These are phyloP conservation scores for Aulostomus chinensis DNA, from an alignment of 2,797 vertebrate genomes.

Conservation along the genomic window DNA sequence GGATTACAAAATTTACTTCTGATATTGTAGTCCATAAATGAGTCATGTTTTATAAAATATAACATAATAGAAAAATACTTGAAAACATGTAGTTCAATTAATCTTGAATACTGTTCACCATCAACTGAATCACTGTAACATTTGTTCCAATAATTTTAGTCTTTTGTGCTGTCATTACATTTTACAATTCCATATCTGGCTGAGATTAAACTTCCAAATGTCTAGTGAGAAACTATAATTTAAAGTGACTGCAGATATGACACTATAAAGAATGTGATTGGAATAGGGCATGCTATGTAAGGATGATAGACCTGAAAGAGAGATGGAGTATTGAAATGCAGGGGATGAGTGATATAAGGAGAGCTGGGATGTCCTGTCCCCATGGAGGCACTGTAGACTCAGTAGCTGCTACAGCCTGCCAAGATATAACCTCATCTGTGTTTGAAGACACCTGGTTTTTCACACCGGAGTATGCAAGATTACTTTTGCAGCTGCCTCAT, in stretches of 20 bases:
- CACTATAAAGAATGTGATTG: constrained; percentile 8
- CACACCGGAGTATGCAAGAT: constrained; percentile 66
- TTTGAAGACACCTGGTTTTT: constrained; percentile 69
- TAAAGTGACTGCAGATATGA: not conserved
- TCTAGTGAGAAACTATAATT: not conserved
- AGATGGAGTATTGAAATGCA: constrained; percentile 23
- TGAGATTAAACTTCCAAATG: too few species aligned
- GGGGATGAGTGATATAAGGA: constrained; percentile 66
- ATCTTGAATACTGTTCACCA: too few species aligned
- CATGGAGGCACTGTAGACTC: constrained; percentile 65
- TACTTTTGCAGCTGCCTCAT: constrained; percentile 70
- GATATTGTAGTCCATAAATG: too few species aligned
- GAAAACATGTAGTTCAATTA: too few species aligned
- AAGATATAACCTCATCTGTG: constrained; percentile 75
- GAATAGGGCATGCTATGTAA: constrained; percentile 22
- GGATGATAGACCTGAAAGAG: constrained; percentile 43
- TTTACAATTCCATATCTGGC: too few species aligned
- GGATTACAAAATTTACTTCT: too few species aligned
- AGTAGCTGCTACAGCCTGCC: constrained; percentile 71
- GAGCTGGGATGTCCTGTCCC: constrained; percentile 64
- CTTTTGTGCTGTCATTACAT: too few species aligned
- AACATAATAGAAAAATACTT: too few species aligned
- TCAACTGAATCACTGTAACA: too few species aligned
- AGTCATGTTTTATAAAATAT: too few species aligned
- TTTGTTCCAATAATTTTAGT: too few species aligned